Percentiles rank a stretch among this genome's conserved stretches.
These are phyloP conservation scores for Hyperoplus immaculatus DNA, from an alignment of 2,797 vertebrate species.

Conservation along the genomic window DNA sequence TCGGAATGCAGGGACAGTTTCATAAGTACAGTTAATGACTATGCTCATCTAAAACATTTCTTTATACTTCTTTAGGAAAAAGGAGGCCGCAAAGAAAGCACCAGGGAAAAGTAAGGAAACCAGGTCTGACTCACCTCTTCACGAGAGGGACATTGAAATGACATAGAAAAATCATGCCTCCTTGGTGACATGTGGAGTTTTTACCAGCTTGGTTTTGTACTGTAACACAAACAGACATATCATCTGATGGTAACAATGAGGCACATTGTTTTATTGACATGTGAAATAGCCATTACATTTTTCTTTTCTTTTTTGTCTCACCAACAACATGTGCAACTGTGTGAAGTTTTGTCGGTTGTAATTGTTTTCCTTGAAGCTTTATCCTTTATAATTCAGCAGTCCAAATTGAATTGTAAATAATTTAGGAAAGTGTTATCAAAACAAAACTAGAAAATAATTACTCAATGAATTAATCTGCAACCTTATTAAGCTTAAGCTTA, in stretches of 20 bases:
- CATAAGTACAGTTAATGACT: neutral
- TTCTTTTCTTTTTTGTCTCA: constrained; percentile 30
- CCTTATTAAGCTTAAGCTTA: neutral
- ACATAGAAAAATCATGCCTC: constrained; percentile 52
- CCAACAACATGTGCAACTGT: neutral
- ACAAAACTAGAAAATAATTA: neutral
- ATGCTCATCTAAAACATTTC: neutral
- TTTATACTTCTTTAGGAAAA: constrained; percentile 65
- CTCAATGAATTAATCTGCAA: neutral
- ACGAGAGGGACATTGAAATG: constrained; percentile 63
- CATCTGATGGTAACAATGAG: constrained; percentile 17
- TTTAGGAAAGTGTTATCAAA: constrained; percentile 17
- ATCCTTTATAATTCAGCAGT: neutral
- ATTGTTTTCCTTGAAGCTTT: neutral
- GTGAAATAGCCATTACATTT: neutral
- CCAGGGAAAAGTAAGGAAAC: constrained; percentile 51
- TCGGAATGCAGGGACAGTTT: no score
- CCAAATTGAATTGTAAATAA: neutral
- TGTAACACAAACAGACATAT: constrained; percentile 15
- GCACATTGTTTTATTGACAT: constrained; percentile 6
- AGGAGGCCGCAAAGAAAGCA: constrained; percentile 42
- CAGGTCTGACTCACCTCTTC: constrained; percentile 57
- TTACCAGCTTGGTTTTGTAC: constrained; percentile 35
- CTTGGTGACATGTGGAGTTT: neutral
- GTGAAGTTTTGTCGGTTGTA: neutral